Percentiles rank a stretch among this genome's conserved stretches.
These are phyloP conservation scores for Diarsia dahlii DNA, from an alignment of 2,888 invertebrate genomes.

Conservation along the genomic window DNA sequence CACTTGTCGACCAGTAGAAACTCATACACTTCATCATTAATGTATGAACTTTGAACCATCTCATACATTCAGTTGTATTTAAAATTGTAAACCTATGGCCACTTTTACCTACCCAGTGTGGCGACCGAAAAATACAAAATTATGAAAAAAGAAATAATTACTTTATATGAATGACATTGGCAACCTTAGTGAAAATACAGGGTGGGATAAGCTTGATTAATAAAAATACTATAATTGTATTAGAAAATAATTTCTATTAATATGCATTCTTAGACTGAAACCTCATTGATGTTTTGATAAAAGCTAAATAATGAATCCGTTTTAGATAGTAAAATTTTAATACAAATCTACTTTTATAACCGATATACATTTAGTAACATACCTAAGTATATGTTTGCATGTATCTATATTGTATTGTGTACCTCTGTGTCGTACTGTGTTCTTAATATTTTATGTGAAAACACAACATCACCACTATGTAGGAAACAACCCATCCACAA, in stretches of 20 bases:
- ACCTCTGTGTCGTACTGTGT: constrained; percentile 54
- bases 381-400: constrained; percentile 44
- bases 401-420: constrained; percentile 54
- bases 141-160: background rate
- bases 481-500: background rate
- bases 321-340: background rate
- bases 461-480: background rate
- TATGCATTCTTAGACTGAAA: constrained; percentile 15
- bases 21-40: constrained; percentile 67
- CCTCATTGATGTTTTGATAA: constrained; percentile 1
- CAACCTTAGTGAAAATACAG: constrained; percentile 35
- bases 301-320: constrained; percentile 3
- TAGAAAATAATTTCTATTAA: constrained; percentile 30
- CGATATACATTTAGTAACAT: constrained; percentile 10
- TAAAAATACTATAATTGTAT: constrained; percentile 13
- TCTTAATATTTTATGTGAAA: constrained; percentile 30
- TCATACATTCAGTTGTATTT: constrained; percentile 49
- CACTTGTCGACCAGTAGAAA: constrained; percentile 61
- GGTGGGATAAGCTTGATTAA: constrained; percentile 23
- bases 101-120: constrained; percentile 27
- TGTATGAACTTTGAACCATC: constrained; percentile 57
- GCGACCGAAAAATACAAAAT: background rate
- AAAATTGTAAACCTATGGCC: constrained; percentile 13
- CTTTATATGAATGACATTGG: constrained; percentile 25
- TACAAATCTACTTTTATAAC: constrained; percentile 17